These are phyloP conservation scores for Camponotus floridanus DNA, from an alignment of 1,140 invertebrate genomes.

Conservation along the genomic window DNA sequence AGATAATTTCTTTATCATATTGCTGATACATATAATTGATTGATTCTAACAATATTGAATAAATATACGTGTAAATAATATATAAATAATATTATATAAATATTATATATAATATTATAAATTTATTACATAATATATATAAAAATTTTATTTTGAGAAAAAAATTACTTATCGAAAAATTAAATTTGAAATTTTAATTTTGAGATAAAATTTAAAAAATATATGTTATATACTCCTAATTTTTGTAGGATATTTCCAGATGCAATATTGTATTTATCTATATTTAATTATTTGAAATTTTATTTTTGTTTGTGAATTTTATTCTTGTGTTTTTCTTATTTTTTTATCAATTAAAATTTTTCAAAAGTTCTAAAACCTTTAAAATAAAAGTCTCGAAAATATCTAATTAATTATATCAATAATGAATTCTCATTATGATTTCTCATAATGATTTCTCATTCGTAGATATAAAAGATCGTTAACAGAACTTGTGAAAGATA, in stretches of 20 bases:
- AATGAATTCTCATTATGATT: too few relatives aligned
- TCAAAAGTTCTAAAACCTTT: neutral
- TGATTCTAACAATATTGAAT: too few relatives aligned
- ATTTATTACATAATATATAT: too few relatives aligned
- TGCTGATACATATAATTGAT: too few relatives aligned
- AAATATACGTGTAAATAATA: too few relatives aligned
- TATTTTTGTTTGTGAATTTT: neutral
- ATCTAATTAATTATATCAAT: constrained; percentile 17
- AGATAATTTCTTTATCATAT: neutral
- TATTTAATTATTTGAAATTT: neutral
- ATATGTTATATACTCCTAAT: too few relatives aligned
- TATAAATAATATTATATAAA: too few relatives aligned
- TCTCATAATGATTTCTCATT: neutral
- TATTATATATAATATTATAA: too few relatives aligned
- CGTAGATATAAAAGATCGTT: neutral
- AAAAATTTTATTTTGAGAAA: neutral
- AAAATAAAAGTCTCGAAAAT: constrained; percentile 28
- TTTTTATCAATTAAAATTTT: neutral
- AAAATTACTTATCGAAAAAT: neutral
- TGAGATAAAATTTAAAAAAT: neutral
- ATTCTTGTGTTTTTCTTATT: neutral
- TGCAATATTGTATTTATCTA: neutral
- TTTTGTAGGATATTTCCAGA: neutral
- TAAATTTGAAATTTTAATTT: neutral
- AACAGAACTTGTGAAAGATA: neutral